Evolutionary conservation across 2,113 vertebrate genomes (phyloP).

Genomic region (Protobothrops mucrosquamatus): DNA sequence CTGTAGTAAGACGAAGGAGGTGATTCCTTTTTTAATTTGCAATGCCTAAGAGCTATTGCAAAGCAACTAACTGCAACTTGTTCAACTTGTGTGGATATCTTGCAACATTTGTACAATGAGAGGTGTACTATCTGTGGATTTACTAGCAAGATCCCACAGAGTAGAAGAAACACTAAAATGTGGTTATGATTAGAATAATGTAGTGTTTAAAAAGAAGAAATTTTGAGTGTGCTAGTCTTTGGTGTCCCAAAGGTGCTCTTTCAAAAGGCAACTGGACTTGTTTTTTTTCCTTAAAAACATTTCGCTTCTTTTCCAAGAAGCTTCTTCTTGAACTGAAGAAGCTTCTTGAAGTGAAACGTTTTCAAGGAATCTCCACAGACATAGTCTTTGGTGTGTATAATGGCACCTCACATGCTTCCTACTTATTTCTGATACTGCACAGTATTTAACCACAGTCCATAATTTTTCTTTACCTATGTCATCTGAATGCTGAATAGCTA

Average conservation of each 20-base stretch:
- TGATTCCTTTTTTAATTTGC: background rate
- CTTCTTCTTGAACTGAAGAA: background rate
- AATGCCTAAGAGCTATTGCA: background rate
- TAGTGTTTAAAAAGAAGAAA: background rate
- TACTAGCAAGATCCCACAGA: background rate
- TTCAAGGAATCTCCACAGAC: background rate
- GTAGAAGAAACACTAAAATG: background rate
- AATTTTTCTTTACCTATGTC: background rate
- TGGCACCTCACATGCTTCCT: background rate
- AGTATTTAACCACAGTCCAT: background rate
- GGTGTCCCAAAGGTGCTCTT: background rate
- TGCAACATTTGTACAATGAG: background rate
- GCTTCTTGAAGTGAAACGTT: background rate
- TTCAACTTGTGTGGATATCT: background rate
- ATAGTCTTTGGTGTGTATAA: background rate
- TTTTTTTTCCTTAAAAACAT: background rate
- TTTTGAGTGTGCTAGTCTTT: background rate
- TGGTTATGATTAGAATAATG: background rate
- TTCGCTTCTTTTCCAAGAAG: background rate
- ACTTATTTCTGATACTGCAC: background rate
- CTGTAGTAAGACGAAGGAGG: background rate
- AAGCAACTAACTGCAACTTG: background rate
- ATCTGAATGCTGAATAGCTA: background rate
- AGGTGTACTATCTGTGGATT: background rate
- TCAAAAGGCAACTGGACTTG: background rate